A percentile compares a stretch with the other conserved stretches of the same genome.
phyloP scores from a whole-genome alignment of 2,113 vertebrate genomes.

The Notiomystis cincta region DNA sequence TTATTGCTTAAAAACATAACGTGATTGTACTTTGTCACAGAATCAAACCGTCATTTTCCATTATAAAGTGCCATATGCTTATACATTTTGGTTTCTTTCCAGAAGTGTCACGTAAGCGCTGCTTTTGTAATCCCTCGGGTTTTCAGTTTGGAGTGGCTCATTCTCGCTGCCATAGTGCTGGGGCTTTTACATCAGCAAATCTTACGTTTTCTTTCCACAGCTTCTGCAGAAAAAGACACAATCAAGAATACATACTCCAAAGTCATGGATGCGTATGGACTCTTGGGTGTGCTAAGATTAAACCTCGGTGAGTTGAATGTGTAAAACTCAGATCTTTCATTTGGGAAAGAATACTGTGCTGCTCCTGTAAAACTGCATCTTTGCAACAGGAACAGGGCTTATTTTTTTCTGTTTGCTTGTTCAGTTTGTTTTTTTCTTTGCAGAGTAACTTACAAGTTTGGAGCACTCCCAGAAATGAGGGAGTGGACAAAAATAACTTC shows the following conservation, averaged over 20 bases:
- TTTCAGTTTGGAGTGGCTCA: not conserved
- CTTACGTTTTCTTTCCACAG: constrained; percentile 40
- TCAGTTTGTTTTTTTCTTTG: not conserved
- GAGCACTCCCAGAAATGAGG: not conserved
- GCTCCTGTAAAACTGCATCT: not conserved
- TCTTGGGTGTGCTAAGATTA: constrained; percentile 90
- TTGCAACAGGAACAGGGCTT: not conserved
- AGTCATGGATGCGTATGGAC: constrained; percentile 94
- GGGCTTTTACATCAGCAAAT: not conserved
- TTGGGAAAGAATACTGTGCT: not conserved
- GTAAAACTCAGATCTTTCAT: not conserved
- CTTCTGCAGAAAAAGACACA: constrained; percentile 91
- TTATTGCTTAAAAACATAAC: not conserved
- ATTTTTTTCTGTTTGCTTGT: not conserved
- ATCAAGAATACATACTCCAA: constrained; percentile 89
- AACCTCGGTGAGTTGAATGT: constrained; percentile 87
- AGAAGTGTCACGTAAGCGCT: accelerated
- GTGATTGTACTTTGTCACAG: not conserved
- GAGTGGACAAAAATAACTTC: constrained; percentile 5
- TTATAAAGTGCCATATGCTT: not conserved
- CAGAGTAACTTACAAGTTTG: not conserved
- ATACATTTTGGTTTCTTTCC: not conserved
- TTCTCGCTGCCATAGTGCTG: not conserved
- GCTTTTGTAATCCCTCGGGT: not conserved
- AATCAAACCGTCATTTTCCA: not conserved